A percentile compares a stretch with the other conserved stretches of the same genome.
Conservation (phyloP, 2,113 vertebrate species). For the Hiodon alosoides region DNA sequence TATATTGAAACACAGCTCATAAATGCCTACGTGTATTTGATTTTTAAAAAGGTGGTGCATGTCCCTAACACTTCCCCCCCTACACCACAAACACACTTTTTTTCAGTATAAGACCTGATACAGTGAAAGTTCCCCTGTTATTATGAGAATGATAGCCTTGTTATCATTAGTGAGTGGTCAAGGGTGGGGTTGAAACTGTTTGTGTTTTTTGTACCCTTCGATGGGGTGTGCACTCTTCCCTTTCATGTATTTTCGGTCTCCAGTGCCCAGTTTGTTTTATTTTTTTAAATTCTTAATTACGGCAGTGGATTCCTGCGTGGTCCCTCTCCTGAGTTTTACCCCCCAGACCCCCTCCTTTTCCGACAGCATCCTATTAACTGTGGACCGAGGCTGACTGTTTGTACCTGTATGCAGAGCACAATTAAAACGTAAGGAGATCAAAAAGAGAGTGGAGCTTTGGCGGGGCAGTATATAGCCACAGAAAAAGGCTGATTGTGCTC, state of each 20-base stretch:
- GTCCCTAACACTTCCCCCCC: not conserved
- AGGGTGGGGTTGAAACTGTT: slow-evolving; percentile 3
- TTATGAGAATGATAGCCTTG: not conserved
- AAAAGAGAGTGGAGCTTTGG: slow-evolving; percentile 57
- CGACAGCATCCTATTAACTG: slow-evolving; percentile 60
- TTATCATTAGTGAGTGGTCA: not conserved
- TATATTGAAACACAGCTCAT: not conserved
- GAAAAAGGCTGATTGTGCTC: slow-evolving; percentile 64
- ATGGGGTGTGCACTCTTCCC: slow-evolving; percentile 40
- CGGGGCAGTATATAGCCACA: slow-evolving; percentile 48
- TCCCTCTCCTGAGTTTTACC: slow-evolving; percentile 37
- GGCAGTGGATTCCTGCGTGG: slow-evolving; percentile 61
- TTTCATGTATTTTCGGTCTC: slow-evolving; percentile 66
- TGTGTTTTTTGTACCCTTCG: not conserved
- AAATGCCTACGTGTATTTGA: not conserved
- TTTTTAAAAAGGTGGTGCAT: not conserved
- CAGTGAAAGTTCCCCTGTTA: too few species aligned
- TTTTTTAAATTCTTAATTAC: slow-evolving; percentile 58
- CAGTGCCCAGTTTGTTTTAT: slow-evolving; percentile 56
- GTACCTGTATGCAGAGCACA: slow-evolving; percentile 60
- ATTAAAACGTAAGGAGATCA: slow-evolving; percentile 61
- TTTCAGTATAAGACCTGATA: too few species aligned
- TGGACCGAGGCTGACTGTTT: slow-evolving; percentile 42
- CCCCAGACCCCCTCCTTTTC: slow-evolving; percentile 39
- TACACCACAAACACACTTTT: slow-evolving; percentile 1